Percentiles rank a stretch among this genome's conserved stretches.
Conservation (phyloP, 2,888 invertebrate genomes). For the Morpho deidamia region DNA sequence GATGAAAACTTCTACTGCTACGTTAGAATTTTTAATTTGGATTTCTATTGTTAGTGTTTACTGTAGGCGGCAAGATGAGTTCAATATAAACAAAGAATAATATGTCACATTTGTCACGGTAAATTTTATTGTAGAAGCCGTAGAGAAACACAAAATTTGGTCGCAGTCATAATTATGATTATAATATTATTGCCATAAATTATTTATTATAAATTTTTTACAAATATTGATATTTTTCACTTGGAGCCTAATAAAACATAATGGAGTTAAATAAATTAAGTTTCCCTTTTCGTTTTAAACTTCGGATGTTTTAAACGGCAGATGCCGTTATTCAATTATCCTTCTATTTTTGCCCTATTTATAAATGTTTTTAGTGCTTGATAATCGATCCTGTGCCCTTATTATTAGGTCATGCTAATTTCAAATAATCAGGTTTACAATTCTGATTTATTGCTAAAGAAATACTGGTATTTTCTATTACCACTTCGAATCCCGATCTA, state of each 20-base stretch:
- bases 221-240: slow-evolving; percentile 40
- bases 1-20: slow-evolving; percentile 34
- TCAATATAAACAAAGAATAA: background rate
- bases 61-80: background rate
- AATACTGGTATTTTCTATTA: no score
- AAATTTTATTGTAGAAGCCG: background rate
- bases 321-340: background rate
- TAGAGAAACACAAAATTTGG: no score
- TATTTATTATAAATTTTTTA: slow-evolving; percentile 34
- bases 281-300: background rate
- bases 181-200: no score
- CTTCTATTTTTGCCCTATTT: no score
- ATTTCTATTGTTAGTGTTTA: slow-evolving; percentile 1
- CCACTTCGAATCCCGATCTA: no score
- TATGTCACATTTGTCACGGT: slow-evolving; percentile 4
- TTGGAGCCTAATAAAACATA: slow-evolving; percentile 25
- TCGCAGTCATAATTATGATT: no score
- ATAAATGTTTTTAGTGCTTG: no score
- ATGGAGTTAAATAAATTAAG: background rate
- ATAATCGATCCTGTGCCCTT: no score
- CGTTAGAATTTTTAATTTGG: background rate
- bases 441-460: no score
- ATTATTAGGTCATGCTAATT: no score
- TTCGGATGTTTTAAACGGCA: no score
- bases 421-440: no score